Base-by-base conservation (phyloP, 2,888 invertebrate species). In the Rotaria sp. region DNA sequence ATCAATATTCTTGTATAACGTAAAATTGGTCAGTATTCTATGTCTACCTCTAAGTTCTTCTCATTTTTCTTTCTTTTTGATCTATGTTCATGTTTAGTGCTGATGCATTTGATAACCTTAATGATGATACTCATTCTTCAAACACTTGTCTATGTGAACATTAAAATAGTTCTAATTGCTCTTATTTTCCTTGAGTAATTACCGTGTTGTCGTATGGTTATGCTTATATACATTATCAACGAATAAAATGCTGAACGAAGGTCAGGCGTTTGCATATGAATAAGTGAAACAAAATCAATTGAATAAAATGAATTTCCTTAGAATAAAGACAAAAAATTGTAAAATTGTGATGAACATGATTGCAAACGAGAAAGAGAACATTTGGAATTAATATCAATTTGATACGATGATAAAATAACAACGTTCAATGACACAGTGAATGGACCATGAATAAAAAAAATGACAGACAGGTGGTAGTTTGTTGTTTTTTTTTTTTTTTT, bases 311-410 rank as follows among this genome's bases (percentile, higher is more conserved):
- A 67, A 67, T 67, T 67, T 4, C 15, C 30, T 35, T 67, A 30
- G 2, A 35, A 13, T 67, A 13, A 67, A 67, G 30, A 30, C 35
- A 67, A 67, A 35, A 30, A 67, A 67, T 59, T 30, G 30, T 59
- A 30, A 59, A 59, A 59, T 59, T 13, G 30, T 30, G 8, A 59
- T 67, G 67, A 67, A 4, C 67, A 67, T 67, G 2, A 67, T 67
- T 67, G 67, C 35, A 67, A 67, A 35, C 35, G 15, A 18, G 35
- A 67, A 5, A 30, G 13, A 67, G 67, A 67, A 67, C 67, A 67
- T 67, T 67, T 35, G 67, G 67, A 67, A 67, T 67, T 67, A 67
- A 67, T 67, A 67, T 67, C 67, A 67, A 67, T 67, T 67, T 67
- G 67, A 67, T 67, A 67, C 35, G 67, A 67, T 67, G 67, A 67